Base-by-base conservation (phyloP, 2,888 invertebrate genomes). In the Deilephila porcellus region DNA sequence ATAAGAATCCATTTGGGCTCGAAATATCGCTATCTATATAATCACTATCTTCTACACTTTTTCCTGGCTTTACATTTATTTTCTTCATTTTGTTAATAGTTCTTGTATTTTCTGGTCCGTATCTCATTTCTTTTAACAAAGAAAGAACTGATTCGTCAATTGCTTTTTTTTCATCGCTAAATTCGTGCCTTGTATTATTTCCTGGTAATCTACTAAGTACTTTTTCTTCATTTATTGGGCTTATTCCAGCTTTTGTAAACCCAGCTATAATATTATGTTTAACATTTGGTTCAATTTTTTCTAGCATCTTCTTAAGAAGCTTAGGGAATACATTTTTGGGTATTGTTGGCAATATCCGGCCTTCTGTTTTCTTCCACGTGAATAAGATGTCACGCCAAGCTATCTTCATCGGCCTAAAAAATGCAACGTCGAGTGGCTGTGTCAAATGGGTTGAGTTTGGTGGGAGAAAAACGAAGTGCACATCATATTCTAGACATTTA, bases 391-490 rank as follows among this genome's bases (percentile, higher is more conserved):
- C 53, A 17, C 53, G 53, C 53, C 53, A 53, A 4, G 53, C 53
- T 6, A 53, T 53, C 7, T 53, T 53, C 53, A 53, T 53, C 19
- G 53, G 53, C 53, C 53, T 14, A 53, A 85, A 88, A 73, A 82
- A 83, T 8, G 83, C 82, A 8, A 88, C 83, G 77, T 87, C 85
- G 3, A 87, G 76, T 0, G 86, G 85, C 74, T 88, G 85, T 34
- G 77, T 76, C 19, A 86, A 4, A 20, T 72, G 56, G 7, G 76
- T 74, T n/a, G 74, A 71, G 62, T 76, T 78, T 29, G 75, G 56
- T 52, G 78, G 77, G 4, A 77, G 37, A 74, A 75, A 73, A 0
- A 78, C 59, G 73, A 67, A 74, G 17, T 60, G 19, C 1, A 77
- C 67, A 53, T 76, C 74, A 4, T 71, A 53, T 70, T 76, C 71